These are phyloP conservation scores for Lucilia sericata DNA, from an alignment of 1,140 invertebrate genomes.

Conservation along the genomic window DNA sequence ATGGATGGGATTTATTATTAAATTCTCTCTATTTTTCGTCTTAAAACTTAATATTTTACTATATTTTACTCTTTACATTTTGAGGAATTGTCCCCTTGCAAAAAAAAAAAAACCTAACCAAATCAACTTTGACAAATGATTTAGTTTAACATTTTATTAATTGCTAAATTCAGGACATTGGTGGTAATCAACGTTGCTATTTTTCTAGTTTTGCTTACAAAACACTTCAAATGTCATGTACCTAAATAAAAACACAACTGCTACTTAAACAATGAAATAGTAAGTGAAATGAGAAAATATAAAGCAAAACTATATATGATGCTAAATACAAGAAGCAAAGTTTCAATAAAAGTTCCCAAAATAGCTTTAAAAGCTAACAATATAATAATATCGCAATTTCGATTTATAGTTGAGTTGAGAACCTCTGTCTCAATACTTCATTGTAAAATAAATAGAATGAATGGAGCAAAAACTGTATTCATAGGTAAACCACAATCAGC, in stretches of 20 bases:
- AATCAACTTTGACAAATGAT: conserved; percentile 1
- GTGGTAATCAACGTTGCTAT: background rate
- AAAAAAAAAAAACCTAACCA: background rate
- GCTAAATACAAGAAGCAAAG: background rate
- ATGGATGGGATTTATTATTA: too few species aligned
- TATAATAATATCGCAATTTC: background rate
- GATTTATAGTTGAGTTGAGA: background rate
- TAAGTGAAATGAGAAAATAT: conserved; percentile 4
- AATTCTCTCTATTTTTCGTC: too few species aligned
- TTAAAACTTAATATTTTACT: too few species aligned
- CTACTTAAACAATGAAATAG: background rate
- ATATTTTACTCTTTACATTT: too few species aligned
- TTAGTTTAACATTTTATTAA: conserved; percentile 28
- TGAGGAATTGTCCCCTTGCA: too few species aligned
- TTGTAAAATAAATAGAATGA: conserved; percentile 14
- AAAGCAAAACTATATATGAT: background rate
- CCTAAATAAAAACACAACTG: conserved; percentile 16
- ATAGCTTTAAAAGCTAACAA: background rate
- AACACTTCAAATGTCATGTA: conserved; percentile 21
- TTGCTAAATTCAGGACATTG: background rate
- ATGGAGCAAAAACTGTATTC: background rate
- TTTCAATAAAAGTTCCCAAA: background rate
- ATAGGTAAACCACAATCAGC: conserved; percentile 28
- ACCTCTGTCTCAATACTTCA: background rate
- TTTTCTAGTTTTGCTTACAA: conserved; percentile 15